Evolutionary conservation across 2,113 vertebrate genomes (phyloP).

Genomic region (Gymnocephalus cernua): DNA sequence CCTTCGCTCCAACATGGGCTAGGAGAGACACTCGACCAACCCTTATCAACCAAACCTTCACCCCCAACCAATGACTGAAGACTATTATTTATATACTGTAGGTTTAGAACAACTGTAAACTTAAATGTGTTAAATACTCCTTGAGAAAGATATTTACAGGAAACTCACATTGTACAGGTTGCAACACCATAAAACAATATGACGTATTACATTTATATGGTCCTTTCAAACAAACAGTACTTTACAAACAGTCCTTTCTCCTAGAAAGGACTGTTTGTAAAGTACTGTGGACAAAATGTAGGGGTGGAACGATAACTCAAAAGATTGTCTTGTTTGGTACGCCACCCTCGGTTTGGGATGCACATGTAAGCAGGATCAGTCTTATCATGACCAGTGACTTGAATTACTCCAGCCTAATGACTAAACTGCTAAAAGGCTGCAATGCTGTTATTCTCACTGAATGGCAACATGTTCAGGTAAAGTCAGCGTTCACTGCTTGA

Average conservation of each 20-base stretch:
- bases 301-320: constrained; percentile 69
- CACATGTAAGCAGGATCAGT: constrained; percentile 56
- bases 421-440: constrained; percentile 68
- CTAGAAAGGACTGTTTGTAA: constrained; percentile 55
- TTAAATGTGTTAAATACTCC: constrained; percentile 69
- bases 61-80: constrained; percentile 74
- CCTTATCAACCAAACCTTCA: constrained; percentile 71
- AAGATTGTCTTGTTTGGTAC: constrained; percentile 60
- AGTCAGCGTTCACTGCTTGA: constrained; percentile 62
- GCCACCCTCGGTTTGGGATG: constrained; percentile 59
- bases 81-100: constrained; percentile 81
- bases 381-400: constrained; percentile 56
- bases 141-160: constrained; percentile 67
- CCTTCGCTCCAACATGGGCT: constrained; percentile 98
- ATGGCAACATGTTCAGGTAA: constrained; percentile 75
- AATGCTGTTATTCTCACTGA: constrained; percentile 75
- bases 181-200: constrained; percentile 58
- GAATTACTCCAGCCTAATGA: constrained; percentile 56
- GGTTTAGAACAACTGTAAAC: constrained; percentile 76
- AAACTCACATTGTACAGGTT: constrained; percentile 66
- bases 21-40: constrained; percentile 68
- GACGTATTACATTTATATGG: constrained; percentile 55
- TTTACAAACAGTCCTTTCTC: no score
- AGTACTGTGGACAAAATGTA: constrained; percentile 53
- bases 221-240: no score